A percentile compares a stretch with the other conserved stretches of the same genome.
These are phyloP conservation scores for Solea solea DNA, from an alignment of 2,113 vertebrate species.

Conservation along the genomic window DNA sequence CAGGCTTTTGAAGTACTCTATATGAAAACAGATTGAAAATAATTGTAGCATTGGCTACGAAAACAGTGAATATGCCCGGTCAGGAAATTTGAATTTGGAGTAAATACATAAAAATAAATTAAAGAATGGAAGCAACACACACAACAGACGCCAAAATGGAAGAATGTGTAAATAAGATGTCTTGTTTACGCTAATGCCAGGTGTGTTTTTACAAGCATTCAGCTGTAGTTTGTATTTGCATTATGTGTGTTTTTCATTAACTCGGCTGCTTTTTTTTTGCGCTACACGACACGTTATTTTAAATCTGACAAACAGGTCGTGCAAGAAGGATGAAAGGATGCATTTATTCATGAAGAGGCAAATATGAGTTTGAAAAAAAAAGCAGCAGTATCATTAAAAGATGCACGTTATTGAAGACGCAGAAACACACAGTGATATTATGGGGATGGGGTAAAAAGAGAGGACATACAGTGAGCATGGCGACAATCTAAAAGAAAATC, in stretches of 20 bases:
- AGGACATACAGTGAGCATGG: background rate
- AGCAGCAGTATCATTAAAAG: background rate
- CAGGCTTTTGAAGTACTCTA: too few species aligned
- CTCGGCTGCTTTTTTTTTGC: background rate
- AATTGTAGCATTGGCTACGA: too few species aligned
- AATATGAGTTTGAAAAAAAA: background rate
- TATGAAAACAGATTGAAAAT: background rate
- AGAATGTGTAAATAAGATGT: background rate
- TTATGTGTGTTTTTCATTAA: background rate
- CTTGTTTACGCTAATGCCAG: background rate
- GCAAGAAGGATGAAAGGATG: background rate
- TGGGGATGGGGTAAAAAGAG: background rate
- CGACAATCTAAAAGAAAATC: background rate
- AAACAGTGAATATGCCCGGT: too few species aligned
- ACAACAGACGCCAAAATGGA: background rate
- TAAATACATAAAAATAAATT: too few species aligned
- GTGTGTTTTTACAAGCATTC: background rate
- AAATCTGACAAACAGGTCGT: background rate
- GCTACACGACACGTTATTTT: background rate
- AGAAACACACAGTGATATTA: background rate
- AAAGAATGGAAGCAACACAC: background rate
- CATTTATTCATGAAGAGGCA: conserved; percentile 23
- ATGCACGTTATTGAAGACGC: background rate
- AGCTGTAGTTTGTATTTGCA: background rate
- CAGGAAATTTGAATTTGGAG: too few species aligned